Evolutionary conservation across 2,888 invertebrate genomes (phyloP), one percentile per base, ranked within the genome.

Genomic region (Phytoseiulus persimilis): DNA sequence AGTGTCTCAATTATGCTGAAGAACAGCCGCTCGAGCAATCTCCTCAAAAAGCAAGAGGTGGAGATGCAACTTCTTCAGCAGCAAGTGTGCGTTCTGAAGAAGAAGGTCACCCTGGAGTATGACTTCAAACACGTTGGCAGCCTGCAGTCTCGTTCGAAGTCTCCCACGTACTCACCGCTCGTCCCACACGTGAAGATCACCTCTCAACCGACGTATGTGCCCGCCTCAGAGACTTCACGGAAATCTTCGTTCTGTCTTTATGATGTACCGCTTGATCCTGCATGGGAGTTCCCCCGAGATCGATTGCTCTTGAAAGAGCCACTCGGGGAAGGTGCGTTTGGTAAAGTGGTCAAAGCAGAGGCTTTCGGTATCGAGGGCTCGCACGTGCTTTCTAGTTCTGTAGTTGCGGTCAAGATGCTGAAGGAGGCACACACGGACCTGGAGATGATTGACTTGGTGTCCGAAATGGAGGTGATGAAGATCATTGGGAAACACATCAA

Each of bases 381-480:
- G 18, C 95, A 95, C 31, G 28, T 23, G 65, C 5, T 1, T 18
- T 65, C 65, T 28, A 46, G 91, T 18, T 95, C 95, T 14, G 95
- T 96, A 11, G 98, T 98, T 0, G 99, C 99, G 14, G 98, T 99
- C 0, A 99, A 99, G 93, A 98, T 98, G 97, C 94, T 99, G 90
- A 99, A 99, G 96, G 98, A 98, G 93, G 97, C 97, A 0, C 98
- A 99, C 92, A 98, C 97, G 0, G 99, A 99, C 92, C 95, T 96
- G 14, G 99, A 99, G 92, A 96, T 99, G 95, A 96, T 97, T 94
- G 98, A 98, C 91, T 93, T 99, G 90, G 97, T 99, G 23, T 96
- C 97, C 0, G 99, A 99, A 93, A 98, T 99, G 98, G 98, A 98
- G 92, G 96, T 99, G 94, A 99, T 99, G 99, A 99, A 99, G 93